Evolutionary conservation across 53 echinoderm and acorn worm species (phyloP).

Genomic region (Henricia sp.): DNA sequence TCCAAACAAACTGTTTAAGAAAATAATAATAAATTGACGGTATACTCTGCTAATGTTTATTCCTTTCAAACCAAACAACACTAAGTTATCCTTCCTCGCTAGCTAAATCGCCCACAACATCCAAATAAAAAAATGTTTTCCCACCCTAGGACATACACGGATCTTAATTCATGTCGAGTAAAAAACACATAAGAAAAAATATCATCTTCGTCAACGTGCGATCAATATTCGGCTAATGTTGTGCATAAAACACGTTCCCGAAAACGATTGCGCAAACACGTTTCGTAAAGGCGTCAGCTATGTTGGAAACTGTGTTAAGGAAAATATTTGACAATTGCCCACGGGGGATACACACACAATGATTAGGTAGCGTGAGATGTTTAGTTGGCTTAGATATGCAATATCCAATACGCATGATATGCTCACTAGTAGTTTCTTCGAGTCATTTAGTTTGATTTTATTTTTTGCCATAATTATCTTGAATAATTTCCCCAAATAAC

Average conservation of each 20-base stretch:
- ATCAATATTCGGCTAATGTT: conserved; percentile 1
- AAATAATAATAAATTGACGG: too few species aligned
- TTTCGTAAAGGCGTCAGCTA: background rate
- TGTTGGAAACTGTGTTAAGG: background rate
- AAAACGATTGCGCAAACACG: background rate
- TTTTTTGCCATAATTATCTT: too few species aligned
- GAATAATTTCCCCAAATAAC: too few species aligned
- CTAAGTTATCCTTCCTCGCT: background rate
- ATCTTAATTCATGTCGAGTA: conserved; percentile 32
- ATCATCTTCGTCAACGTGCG: background rate
- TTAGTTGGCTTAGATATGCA: too few species aligned
- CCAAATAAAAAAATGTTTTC: conserved; percentile 31
- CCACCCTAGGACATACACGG: background rate
- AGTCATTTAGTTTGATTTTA: too few species aligned
- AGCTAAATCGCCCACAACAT: conserved; percentile 17
- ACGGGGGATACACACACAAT: background rate
- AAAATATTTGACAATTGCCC: background rate
- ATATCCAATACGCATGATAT: too few species aligned
- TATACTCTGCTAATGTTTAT: too few species aligned
- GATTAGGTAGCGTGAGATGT: background rate
- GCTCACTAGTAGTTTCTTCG: too few species aligned
- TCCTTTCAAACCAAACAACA: too few species aligned
- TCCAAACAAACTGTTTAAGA: too few species aligned
- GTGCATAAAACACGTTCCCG: background rate
- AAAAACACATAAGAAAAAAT: conserved; percentile 23